Conservation (phyloP, 1,140 invertebrate genomes). For the Caenorhabditis tropicalis region DNA sequence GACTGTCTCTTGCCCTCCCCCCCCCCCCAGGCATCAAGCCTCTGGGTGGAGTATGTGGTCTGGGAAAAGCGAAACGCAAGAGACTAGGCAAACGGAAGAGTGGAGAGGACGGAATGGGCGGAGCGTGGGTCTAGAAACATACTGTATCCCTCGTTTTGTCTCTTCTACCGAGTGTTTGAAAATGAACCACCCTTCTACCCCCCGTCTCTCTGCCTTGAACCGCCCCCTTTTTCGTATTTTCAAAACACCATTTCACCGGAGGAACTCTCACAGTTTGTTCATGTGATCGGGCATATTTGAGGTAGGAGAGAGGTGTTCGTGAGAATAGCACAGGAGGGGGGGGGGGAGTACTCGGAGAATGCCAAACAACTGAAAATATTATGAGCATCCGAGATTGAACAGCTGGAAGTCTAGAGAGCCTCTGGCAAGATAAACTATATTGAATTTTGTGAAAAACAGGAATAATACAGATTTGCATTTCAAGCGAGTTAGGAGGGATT, state of each 20-base stretch:
- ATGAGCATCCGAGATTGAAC: not conserved
- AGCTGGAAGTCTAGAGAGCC: conserved; percentile 3
- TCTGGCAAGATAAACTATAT: too few relatives aligned
- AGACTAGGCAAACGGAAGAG: not conserved
- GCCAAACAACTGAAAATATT: not conserved
- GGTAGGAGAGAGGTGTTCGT: not conserved
- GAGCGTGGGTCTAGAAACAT: too few relatives aligned
- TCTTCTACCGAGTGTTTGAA: not conserved
- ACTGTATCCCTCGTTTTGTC: too few relatives aligned
- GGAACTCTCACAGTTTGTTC: not conserved
- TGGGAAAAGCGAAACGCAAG: not conserved
- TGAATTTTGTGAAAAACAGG: not conserved
- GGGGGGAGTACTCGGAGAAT: not conserved
- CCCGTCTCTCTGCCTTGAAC: not conserved
- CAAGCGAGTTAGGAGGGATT: too few relatives aligned
- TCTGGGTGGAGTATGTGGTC: not conserved
- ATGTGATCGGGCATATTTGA: conserved; percentile 30
- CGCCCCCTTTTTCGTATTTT: not conserved
- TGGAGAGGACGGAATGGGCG: not conserved
- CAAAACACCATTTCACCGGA: not conserved
- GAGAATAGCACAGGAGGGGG: too few relatives aligned
- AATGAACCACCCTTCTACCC: not conserved
- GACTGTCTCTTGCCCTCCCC: not conserved
- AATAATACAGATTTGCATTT: not conserved
- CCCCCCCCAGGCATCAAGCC: not conserved